phyloP scores from a whole-genome alignment of 2,888 invertebrate species.

The Rotaria socialis region DNA sequence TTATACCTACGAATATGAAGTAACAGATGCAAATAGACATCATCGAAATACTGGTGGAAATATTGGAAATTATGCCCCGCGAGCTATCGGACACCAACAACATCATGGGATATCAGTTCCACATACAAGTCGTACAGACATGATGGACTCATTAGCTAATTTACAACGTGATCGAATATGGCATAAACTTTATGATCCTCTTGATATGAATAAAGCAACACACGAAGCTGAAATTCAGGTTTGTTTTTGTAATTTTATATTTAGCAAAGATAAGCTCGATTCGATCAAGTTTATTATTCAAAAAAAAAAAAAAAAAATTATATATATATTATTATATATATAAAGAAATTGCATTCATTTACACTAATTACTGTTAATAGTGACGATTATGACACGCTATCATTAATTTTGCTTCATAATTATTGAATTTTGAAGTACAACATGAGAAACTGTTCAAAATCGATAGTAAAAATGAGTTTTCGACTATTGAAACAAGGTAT shows the following conservation, averaged over 20 bases:
- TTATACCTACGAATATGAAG: constrained; percentile 18
- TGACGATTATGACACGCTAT: no score
- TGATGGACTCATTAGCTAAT: constrained; percentile 18
- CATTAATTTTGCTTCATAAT: no score
- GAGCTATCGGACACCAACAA: background rate
- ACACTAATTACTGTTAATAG: no score
- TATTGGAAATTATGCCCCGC: background rate
- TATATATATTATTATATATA: no score
- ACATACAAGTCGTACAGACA: constrained; percentile 4
- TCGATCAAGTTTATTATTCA: no score
- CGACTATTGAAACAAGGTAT: no score
- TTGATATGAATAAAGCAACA: background rate
- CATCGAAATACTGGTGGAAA: no score
- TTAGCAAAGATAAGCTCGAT: background rate
- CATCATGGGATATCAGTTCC: background rate
- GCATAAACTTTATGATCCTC: constrained; percentile 23
- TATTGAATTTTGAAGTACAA: no score
- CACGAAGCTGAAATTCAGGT: constrained; percentile 7
- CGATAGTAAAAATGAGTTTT: no score
- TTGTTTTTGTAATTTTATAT: background rate
- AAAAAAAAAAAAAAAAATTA: no score
- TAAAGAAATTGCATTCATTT: no score
- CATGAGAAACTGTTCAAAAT: no score
- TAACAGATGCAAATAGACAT: background rate
- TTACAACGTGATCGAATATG: constrained; percentile 31